phyloP scores from a whole-genome alignment of 30 jellyfish, hydroid and myxozoan species.

The Aurelia aurita complex sp. Pacific region DNA sequence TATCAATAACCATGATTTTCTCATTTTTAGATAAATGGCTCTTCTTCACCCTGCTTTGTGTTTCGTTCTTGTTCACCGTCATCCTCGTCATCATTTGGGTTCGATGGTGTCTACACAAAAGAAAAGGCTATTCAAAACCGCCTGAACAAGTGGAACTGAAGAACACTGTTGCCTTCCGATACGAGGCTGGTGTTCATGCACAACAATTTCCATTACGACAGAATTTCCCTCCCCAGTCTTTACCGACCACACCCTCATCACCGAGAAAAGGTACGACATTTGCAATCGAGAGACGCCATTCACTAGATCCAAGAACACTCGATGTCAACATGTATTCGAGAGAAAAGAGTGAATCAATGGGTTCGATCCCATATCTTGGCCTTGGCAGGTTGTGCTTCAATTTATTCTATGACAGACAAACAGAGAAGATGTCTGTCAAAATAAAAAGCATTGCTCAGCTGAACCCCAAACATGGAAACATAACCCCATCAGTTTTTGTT shows the following conservation, averaged over 20 bases:
- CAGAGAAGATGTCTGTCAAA: slow-evolving; percentile 70
- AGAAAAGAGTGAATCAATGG: slow-evolving; percentile 71
- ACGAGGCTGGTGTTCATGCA: slow-evolving; percentile 56
- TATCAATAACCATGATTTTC: no score
- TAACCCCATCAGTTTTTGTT: slow-evolving; percentile 76
- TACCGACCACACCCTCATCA: slow-evolving; percentile 57
- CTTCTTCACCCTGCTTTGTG: slow-evolving; percentile 43
- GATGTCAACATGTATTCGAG: slow-evolving; percentile 72
- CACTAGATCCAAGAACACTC: slow-evolving; percentile 75
- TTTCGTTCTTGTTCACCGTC: slow-evolving; percentile 43
- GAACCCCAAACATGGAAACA: slow-evolving; percentile 45
- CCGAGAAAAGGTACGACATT: slow-evolving; percentile 10
- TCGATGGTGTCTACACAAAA: slow-evolving; percentile 67
- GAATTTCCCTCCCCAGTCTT: slow-evolving; percentile 37
- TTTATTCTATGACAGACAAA: slow-evolving; percentile 62
- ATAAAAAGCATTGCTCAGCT: slow-evolving; percentile 53
- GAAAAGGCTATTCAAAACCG: not conserved
- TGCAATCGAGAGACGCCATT: slow-evolving; percentile 47
- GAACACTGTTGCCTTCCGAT: slow-evolving; percentile 50
- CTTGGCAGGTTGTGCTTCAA: slow-evolving; percentile 75
- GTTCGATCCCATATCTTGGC: slow-evolving; percentile 79
- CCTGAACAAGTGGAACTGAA: slow-evolving; percentile 47
- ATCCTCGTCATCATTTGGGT: slow-evolving; percentile 39
- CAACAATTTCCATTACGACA: slow-evolving; percentile 69
- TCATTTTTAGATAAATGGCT: slow-evolving; percentile 51